Percentiles rank a stretch among this genome's conserved stretches.
These are phyloP conservation scores for Heliconius congener DNA, from an alignment of 1,140 invertebrate genomes.

Conservation along the genomic window DNA sequence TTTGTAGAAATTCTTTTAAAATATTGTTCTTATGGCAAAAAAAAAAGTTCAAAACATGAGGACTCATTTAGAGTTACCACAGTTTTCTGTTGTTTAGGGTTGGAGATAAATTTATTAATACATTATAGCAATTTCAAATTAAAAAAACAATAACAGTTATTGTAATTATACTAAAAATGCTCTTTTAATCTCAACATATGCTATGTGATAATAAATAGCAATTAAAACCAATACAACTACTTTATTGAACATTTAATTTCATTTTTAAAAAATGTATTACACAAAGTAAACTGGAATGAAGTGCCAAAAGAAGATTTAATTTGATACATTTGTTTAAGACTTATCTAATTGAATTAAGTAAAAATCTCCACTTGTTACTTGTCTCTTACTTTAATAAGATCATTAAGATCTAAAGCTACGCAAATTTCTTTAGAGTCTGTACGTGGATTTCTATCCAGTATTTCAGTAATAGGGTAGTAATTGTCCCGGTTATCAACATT, in stretches of 20 bases:
- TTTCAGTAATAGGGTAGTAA: conserved; percentile 83
- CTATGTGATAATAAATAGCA: not conserved
- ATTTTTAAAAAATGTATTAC: conserved; percentile 77
- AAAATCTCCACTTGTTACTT: conserved; percentile 71
- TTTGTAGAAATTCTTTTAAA: too few species aligned
- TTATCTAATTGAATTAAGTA: conserved; percentile 75
- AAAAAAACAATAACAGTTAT: too few species aligned
- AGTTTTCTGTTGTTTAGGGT: too few species aligned
- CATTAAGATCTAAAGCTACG: conserved; percentile 79
- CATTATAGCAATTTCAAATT: too few species aligned
- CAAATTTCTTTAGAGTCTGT: conserved; percentile 80
- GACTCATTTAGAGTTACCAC: too few species aligned
- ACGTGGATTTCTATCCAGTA: conserved; percentile 78
- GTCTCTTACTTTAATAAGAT: conserved; percentile 81
- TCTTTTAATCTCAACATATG: not conserved
- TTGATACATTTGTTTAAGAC: conserved; percentile 67
- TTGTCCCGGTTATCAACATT: conserved; percentile 85
- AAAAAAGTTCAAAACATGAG: too few species aligned
- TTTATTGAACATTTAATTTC: conserved; percentile 75
- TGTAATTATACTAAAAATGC: too few species aligned
- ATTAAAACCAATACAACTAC: conserved; percentile 17
- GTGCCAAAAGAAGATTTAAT: conserved; percentile 65
- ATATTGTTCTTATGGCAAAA: too few species aligned
- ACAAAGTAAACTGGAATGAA: conserved; percentile 78
- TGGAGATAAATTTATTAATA: too few species aligned